phyloP scores from a whole-genome alignment of 2,113 vertebrate species.

The Eptatretus burgeri region DNA sequence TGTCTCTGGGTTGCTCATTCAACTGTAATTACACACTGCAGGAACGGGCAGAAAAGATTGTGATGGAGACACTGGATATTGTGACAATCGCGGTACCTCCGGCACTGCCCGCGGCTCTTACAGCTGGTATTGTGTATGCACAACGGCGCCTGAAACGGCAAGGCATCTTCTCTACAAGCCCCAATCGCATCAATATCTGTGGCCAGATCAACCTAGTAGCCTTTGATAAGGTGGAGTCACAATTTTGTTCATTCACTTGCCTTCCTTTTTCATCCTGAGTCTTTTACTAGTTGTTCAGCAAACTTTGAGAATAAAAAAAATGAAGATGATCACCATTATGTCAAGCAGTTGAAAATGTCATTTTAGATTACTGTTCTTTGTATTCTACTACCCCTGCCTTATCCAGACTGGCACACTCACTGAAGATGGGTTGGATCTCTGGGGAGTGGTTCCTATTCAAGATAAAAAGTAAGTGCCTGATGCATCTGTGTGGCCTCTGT shows the following conservation, averaged over 20 bases:
- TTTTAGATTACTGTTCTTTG: neutral
- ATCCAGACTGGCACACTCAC: constrained; percentile 76
- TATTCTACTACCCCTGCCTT: constrained; percentile 11
- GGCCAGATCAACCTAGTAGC: constrained; percentile 86
- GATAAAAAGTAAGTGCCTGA: constrained; percentile 24
- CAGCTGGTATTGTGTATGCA: constrained; percentile 76
- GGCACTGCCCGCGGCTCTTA: constrained; percentile 79
- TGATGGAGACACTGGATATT: constrained; percentile 74
- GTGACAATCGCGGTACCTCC: constrained; percentile 94
- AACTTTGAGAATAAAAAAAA: too few relatives aligned
- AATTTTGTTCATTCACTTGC: too few relatives aligned
- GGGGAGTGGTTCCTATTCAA: constrained; percentile 62
- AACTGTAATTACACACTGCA: neutral
- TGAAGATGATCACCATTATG: too few relatives aligned
- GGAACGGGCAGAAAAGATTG: constrained; percentile 22
- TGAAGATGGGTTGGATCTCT: constrained; percentile 78
- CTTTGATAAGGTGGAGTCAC: constrained; percentile 52
- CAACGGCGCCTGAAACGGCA: constrained; percentile 49
- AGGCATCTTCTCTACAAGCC: constrained; percentile 91
- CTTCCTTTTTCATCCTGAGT: too few relatives aligned
- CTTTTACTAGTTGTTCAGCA: too few relatives aligned
- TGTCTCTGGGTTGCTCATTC: too few relatives aligned
- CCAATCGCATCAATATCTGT: constrained; percentile 89
- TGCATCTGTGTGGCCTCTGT: too few relatives aligned
- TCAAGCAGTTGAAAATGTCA: neutral